Conservation (phyloP, 2,888 invertebrate species). For the Acanthococcus lagerstroemiae region DNA sequence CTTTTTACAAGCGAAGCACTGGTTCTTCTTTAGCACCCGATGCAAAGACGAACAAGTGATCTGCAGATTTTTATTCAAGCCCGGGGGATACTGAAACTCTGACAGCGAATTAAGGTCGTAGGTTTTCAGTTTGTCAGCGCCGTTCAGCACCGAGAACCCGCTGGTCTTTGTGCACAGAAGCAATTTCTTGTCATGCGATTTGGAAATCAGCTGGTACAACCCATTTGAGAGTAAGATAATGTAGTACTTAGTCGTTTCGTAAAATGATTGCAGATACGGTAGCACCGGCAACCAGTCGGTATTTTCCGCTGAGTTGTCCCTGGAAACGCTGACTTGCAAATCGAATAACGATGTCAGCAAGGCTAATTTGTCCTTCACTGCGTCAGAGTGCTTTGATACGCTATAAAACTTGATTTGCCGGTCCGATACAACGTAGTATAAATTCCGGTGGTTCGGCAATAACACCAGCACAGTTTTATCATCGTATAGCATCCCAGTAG, state of each 20-base stretch:
- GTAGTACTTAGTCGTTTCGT: slow-evolving; percentile 23
- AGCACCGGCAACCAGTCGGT: slow-evolving; percentile 23
- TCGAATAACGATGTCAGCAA: slow-evolving; percentile 4
- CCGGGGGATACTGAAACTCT: slow-evolving; percentile 13
- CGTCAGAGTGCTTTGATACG: slow-evolving; percentile 3
- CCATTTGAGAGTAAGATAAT: slow-evolving; percentile 19
- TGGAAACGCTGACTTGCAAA: not conserved
- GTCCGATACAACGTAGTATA: slow-evolving; percentile 11
- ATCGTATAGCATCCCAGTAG: slow-evolving; percentile 16
- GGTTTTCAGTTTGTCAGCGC: slow-evolving; percentile 4
- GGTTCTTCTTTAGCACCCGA: slow-evolving; percentile 14
- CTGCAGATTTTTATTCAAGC: slow-evolving; percentile 15
- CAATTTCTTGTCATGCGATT: slow-evolving; percentile 8
- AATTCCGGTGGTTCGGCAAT: slow-evolving; percentile 15
- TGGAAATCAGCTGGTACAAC: slow-evolving; percentile 19
- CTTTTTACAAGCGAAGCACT: slow-evolving; percentile 24
- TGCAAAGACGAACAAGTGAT: slow-evolving; percentile 16
- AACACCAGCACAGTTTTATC: slow-evolving; percentile 13
- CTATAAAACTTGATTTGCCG: slow-evolving; percentile 23
- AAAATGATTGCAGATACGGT: slow-evolving; percentile 17
- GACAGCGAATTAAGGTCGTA: slow-evolving; percentile 20
- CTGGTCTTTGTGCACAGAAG: slow-evolving; percentile 14
- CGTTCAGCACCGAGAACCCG: slow-evolving; percentile 10
- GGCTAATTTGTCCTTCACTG: slow-evolving; percentile 8
- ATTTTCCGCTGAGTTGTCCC: not conserved